Conservation (phyloP, 2,888 invertebrate species). For the Margaritifera margaritifera region DNA sequence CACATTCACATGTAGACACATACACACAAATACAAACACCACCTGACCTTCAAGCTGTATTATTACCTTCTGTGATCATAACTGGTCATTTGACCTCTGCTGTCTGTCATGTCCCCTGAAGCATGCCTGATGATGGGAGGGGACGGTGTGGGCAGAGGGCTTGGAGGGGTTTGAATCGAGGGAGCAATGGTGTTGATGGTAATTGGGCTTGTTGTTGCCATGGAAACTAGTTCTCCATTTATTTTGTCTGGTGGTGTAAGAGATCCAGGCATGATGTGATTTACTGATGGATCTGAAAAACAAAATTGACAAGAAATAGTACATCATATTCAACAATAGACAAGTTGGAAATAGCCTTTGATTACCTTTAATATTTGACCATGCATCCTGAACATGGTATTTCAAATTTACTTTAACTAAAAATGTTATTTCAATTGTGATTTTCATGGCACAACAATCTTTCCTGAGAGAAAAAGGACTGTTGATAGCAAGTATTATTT, state of each 20-base stretch:
- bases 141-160: conserved; percentile 78
- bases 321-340: no score
- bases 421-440: no score
- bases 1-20: no score
- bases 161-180: conserved; percentile 86
- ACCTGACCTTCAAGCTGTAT: no score
- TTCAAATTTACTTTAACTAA: no score
- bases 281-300: conserved; percentile 49
- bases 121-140: conserved; percentile 44
- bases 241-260: conserved; percentile 75
- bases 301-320: conserved; percentile 2
- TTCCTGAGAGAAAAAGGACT: no score
- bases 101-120: no score
- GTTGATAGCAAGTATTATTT: no score
- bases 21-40: no score
- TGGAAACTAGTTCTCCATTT: conserved; percentile 70
- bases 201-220: conserved; percentile 64
- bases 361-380: conserved; percentile 1
- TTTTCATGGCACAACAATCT: no score
- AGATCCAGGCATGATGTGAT: conserved; percentile 72
- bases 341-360: not conserved
- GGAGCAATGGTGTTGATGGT: conserved; percentile 73
- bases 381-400: not conserved
- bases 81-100: no score
- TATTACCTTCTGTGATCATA: conserved; percentile 40